Percentiles rank a stretch among this genome's conserved stretches.
Conservation (phyloP, 2,797 vertebrate species). For the Cryptoblepharus egeriae region DNA sequence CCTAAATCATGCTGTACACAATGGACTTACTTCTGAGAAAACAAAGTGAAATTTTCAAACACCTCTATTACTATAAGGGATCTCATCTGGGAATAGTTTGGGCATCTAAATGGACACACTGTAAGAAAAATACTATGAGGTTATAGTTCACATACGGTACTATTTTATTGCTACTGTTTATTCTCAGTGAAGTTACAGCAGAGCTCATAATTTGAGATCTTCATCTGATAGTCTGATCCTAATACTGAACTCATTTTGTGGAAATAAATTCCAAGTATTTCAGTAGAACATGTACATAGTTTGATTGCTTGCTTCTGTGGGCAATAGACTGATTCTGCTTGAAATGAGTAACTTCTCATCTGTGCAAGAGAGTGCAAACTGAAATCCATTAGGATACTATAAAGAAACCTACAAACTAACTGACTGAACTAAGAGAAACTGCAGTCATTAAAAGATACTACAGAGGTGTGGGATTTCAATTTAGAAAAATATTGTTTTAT, state of each 20-base stretch:
- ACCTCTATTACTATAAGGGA: too few species aligned
- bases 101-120: too few species aligned
- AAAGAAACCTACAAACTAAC: slow-evolving; percentile 11
- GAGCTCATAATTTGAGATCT: not conserved
- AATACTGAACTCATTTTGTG: not conserved
- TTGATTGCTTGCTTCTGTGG: not conserved
- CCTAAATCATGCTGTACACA: too few species aligned
- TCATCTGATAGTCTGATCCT: not conserved
- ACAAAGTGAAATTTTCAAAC: too few species aligned
- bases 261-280: not conserved
- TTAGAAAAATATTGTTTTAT: not conserved
- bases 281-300: not conserved
- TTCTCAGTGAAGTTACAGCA: not conserved
- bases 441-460: slow-evolving; percentile 15
- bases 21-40: too few species aligned
- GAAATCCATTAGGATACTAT: rapidly evolving
- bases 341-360: not conserved
- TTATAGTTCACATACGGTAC: not conserved
- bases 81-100: too few species aligned
- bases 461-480: not conserved
- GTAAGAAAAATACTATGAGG: too few species aligned
- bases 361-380: not conserved
- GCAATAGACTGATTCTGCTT: slow-evolving; percentile 10
- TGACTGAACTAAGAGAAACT: slow-evolving; percentile 6
- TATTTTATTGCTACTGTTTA: not conserved